A percentile compares a stretch with the other conserved stretches of the same genome.
Evolutionary conservation across 2,888 invertebrate species (phyloP).

Genomic region (Hermodice carunculata): DNA sequence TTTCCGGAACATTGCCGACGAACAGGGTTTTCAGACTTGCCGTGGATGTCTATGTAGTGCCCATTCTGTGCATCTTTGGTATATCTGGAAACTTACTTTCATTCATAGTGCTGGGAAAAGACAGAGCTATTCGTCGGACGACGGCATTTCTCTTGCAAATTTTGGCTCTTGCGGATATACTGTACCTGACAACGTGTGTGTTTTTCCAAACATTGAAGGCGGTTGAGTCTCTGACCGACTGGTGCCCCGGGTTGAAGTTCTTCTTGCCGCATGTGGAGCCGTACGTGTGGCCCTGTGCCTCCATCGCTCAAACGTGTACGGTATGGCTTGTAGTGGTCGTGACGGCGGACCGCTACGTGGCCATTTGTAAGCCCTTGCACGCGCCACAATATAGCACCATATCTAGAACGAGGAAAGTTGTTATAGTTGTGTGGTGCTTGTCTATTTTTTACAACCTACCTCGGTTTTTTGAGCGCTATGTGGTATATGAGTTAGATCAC

Average conservation of each 20-base stretch:
- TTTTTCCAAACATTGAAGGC: conserved; percentile 40
- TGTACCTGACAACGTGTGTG: conserved; percentile 39
- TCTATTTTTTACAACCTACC: conserved; percentile 41
- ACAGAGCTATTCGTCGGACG: conserved; percentile 32
- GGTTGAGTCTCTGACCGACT: conserved; percentile 21
- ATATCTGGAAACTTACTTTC: conserved; percentile 38
- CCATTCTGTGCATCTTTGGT: conserved; percentile 38
- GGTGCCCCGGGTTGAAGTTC: conserved; percentile 20
- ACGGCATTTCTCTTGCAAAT: conserved; percentile 42
- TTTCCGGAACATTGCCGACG: too few relatives aligned
- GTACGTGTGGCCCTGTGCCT: conserved; percentile 40
- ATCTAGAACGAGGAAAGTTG: conserved; percentile 27
- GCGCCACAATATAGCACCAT: conserved; percentile 36
- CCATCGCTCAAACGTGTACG: conserved; percentile 40
- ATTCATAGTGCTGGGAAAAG: conserved; percentile 38
- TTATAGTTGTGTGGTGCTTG: conserved; percentile 28
- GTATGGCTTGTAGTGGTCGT: conserved; percentile 43
- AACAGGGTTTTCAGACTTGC: conserved; percentile 27
- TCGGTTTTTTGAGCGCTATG: conserved; percentile 36
- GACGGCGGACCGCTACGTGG: conserved; percentile 40
- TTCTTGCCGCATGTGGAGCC: conserved; percentile 36
- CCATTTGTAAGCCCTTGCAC: conserved; percentile 40
- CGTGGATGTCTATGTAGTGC: conserved; percentile 38
- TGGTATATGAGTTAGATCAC: background rate
- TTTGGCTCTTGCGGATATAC: conserved; percentile 34